These are phyloP conservation scores for Eulemur albifrons DNA, from an alignment of 2,797 vertebrate species.

Conservation along the genomic window DNA sequence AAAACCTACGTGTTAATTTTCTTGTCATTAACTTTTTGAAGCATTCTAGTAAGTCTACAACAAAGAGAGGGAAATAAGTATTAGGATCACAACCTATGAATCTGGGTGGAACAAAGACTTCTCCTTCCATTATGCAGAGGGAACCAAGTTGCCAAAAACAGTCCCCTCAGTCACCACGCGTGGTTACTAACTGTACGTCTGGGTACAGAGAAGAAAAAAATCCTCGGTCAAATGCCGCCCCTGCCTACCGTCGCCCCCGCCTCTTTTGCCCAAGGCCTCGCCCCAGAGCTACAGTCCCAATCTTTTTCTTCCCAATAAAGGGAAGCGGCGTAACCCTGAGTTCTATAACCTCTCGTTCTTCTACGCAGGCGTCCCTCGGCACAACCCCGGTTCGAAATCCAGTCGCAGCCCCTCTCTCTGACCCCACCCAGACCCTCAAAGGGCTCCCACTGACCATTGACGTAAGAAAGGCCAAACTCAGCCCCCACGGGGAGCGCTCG, in stretches of 20 bases:
- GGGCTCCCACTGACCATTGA: not conserved
- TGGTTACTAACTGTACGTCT: not conserved
- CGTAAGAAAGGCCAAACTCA: not conserved
- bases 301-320: not conserved
- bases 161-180: not conserved
- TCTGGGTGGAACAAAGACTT: slow-evolving; percentile 76
- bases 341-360: not conserved
- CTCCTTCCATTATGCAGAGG: slow-evolving; percentile 68
- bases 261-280: not conserved
- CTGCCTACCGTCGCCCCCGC: not conserved
- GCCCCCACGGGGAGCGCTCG: not conserved
- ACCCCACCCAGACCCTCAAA: not conserved
- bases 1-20: slow-evolving; percentile 13
- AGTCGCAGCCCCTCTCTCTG: not conserved
- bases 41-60: slow-evolving; percentile 56
- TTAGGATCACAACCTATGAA: slow-evolving; percentile 63
- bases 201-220: not conserved
- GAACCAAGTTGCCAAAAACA: slow-evolving; percentile 69
- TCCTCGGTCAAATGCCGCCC: not conserved
- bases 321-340: not conserved
- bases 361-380: not conserved
- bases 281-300: not conserved
- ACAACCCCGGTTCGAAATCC: not conserved
- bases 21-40: slow-evolving; percentile 54
- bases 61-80: slow-evolving; percentile 72